A percentile compares a stretch with the other conserved stretches of the same genome.
Evolutionary conservation across 2,888 invertebrate genomes (phyloP).

Genomic region (Cheilosia variabilis): DNA sequence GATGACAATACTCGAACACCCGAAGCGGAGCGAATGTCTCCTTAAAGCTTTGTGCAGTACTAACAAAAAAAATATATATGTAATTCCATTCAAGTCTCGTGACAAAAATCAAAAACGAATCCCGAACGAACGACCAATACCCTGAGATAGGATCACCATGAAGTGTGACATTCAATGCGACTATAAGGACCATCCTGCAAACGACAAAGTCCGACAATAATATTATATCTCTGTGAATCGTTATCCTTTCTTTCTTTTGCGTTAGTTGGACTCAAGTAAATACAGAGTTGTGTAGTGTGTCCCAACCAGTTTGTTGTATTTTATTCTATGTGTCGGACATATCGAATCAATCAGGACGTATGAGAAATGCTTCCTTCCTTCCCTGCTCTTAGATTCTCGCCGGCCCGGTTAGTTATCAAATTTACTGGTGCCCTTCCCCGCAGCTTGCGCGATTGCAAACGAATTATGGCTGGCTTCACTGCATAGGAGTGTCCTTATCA

Average conservation of each 20-base stretch:
- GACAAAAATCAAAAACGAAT: conserved; percentile 66
- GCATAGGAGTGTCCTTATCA: conserved; percentile 54
- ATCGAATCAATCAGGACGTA: conserved; percentile 60
- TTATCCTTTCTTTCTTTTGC: conserved; percentile 45
- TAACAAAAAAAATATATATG: conserved; percentile 6
- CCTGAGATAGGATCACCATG: conserved; percentile 68
- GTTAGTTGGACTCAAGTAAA: conserved; percentile 46
- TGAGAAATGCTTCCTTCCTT: conserved; percentile 15
- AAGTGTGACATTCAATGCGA: conserved; percentile 64
- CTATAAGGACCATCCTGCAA: conserved; percentile 55
- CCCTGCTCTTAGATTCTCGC: not conserved
- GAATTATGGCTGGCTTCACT: conserved; percentile 62
- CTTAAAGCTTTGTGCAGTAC: conserved; percentile 46
- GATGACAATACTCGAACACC: conserved; percentile 64
- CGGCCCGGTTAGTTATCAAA: conserved; percentile 40
- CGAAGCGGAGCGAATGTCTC: conserved; percentile 39
- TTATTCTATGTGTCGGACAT: not conserved
- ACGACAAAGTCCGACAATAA: conserved; percentile 54
- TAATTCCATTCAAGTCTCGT: conserved; percentile 4
- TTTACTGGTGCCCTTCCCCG: conserved; percentile 34
- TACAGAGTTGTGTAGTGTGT: conserved; percentile 15
- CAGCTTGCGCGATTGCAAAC: conserved; percentile 48
- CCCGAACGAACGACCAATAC: conserved; percentile 45
- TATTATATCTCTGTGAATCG: conserved; percentile 48
- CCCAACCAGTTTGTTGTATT: conserved; percentile 17